Percentiles rank a stretch among this genome's conserved stretches.
Conservation (phyloP, 2,888 invertebrate species). For the Ganaspis brasiliensis region DNA sequence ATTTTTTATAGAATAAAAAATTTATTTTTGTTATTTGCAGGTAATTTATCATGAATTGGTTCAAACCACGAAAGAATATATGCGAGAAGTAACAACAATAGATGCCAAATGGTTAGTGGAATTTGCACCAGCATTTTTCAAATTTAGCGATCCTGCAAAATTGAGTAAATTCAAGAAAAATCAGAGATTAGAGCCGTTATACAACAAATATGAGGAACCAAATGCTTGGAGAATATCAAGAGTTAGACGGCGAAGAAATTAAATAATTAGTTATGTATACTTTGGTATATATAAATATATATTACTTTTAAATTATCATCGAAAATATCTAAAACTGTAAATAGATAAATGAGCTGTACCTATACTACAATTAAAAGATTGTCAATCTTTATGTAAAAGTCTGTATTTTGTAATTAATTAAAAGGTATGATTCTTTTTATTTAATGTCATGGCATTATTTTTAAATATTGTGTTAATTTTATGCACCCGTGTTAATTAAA, state of each 20-base stretch:
- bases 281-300: constrained; percentile 32
- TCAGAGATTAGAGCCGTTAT: constrained; percentile 97
- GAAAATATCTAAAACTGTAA: neutral
- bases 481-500: neutral
- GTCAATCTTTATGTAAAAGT: neutral
- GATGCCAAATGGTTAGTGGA: constrained; percentile 99
- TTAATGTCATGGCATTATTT: no score
- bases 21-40: constrained; percentile 79
- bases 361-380: neutral
- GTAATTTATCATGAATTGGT: constrained; percentile 99
- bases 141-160: constrained; percentile 99
- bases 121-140: constrained; percentile 99
- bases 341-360: neutral
- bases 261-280: constrained; percentile 68
- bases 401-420: neutral
- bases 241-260: constrained; percentile 93
- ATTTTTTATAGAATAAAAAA: no score
- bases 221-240: constrained; percentile 99
- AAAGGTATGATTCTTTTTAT: no score
- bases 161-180: constrained; percentile 99
- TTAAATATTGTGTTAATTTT: no score
- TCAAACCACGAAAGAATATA: constrained; percentile 99
- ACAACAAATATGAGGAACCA: constrained; percentile 99
- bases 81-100: constrained; percentile 98
- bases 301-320: neutral